Evolutionary conservation across 1,140 invertebrate genomes (phyloP), one percentile per base, ranked within the genome.

Genomic region (Hesperophylax magnus): DNA sequence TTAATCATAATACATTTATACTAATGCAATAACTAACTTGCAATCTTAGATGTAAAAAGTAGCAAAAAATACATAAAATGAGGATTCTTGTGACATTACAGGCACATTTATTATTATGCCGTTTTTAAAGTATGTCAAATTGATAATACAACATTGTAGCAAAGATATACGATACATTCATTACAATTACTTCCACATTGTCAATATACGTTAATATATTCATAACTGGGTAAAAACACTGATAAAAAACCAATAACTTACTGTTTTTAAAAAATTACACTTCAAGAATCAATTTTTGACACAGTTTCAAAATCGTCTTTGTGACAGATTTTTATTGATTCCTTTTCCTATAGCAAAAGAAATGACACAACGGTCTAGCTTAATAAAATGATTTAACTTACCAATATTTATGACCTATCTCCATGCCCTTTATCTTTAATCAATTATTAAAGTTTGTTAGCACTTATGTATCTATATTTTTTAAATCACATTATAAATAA

Each of bases 401-500:
- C 39, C 6, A 47, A 47, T 14, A 47, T 47, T 47, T 47, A 47
- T 47, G 39, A 47, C 39, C 39, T 47, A 47, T 14, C 3, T 47
- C 11, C 14, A 47, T 47, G 39, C 39, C 58, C 5, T 61, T 61
- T 22, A 61, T 22, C 8, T 27, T 67, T 27, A 67, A 67, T 67
- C 22, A 17, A 27, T 67, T 31, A 67, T 47, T 47, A 47, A 27
- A 47, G 39, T 47, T 67, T 67, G 63, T 67, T 67, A 67, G 63
- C 63, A 31, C 63, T 67, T 67, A 67, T 61, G 14, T 9, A 61
- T 11, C 63, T 72, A 72, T 53, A 71, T 11, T 53, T 18, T 72
- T 52, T 9, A 53, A 75, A 75, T 75, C 71, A 75, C 52, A 56
- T 75, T 75, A 75, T 75, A 75, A 75, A 75, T 75, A 75, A 56